Conservation (phyloP, 2,888 invertebrate species). For the Dyspetes luteomarginatus region DNA sequence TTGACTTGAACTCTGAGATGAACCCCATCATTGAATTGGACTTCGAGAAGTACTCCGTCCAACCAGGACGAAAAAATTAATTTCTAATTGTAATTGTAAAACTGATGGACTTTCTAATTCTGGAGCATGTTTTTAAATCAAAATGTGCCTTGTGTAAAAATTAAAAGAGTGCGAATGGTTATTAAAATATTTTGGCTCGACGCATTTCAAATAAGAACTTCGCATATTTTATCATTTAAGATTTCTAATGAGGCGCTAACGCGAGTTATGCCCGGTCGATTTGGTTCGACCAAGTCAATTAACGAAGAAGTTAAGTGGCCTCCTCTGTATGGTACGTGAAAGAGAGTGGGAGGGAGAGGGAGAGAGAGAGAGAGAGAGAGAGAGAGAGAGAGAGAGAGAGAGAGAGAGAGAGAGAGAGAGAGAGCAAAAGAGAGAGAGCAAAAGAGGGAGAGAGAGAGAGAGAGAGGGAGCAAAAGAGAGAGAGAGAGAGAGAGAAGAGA, state of each 20-base stretch:
- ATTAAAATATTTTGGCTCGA: no score
- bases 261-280: slow-evolving; percentile 51
- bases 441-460: not conserved
- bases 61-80: no score
- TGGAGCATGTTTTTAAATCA: no score
- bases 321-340: not conserved
- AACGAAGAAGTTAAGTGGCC: slow-evolving; percentile 64
- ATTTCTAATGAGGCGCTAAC: slow-evolving; percentile 65
- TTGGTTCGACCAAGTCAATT: slow-evolving; percentile 61
- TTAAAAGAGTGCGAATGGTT: no score
- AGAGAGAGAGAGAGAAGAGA: not conserved
- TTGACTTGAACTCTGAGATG: no score
- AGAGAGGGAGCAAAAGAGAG: slow-evolving; percentile 29
- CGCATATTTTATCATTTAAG: slow-evolving; percentile 38
- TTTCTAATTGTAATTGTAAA: no score
- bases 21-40: no score
- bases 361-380: slow-evolving; percentile 30
- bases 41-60: no score
- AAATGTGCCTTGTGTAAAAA: no score
- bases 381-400: slow-evolving; percentile 9
- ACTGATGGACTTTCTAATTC: no score
- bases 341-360: not conserved
- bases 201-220: not conserved
- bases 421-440: slow-evolving; percentile 26
- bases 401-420: slow-evolving; percentile 32